A percentile compares a stretch with the other conserved stretches of the same genome.
Conservation (phyloP, 2,888 invertebrate genomes). For the Nipponacmea schrenckii region DNA sequence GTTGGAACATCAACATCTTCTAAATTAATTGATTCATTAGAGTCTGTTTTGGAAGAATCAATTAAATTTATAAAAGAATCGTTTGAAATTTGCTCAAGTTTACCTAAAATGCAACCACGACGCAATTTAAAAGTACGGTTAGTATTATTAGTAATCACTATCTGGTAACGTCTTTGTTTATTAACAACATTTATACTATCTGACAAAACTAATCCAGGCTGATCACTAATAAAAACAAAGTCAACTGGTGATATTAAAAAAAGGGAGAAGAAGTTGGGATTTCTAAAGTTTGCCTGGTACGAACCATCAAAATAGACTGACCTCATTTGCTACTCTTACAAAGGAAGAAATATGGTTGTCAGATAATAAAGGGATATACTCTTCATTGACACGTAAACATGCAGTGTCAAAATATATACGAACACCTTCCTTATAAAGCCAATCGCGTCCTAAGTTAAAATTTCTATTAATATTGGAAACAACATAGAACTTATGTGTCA, state of each 20-base stretch:
- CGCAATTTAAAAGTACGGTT: too few relatives aligned
- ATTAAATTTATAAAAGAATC: neutral
- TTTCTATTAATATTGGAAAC: neutral
- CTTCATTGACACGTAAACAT: neutral
- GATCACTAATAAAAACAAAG: neutral
- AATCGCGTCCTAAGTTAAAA: neutral
- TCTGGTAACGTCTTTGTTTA: neutral
- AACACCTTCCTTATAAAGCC: neutral
- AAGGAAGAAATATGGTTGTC: neutral
- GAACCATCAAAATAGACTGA: too few relatives aligned
- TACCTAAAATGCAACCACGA: neutral
- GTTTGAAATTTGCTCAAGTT: neutral
- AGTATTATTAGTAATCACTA: neutral
- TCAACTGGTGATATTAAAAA: neutral
- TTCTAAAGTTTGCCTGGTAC: too few relatives aligned
- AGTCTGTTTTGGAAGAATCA: neutral
- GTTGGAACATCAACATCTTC: neutral
- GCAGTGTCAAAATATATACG: neutral
- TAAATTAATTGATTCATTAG: too few relatives aligned
- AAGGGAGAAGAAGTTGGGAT: too few relatives aligned
- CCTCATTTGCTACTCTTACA: too few relatives aligned
- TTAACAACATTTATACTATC: neutral
- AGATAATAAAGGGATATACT: too few relatives aligned
- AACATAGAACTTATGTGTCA: neutral
- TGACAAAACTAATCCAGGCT: neutral